Evolutionary conservation across 2,888 invertebrate species (phyloP), one percentile per base, ranked within the genome.

Genomic region (Aricia artaxerxes): DNA sequence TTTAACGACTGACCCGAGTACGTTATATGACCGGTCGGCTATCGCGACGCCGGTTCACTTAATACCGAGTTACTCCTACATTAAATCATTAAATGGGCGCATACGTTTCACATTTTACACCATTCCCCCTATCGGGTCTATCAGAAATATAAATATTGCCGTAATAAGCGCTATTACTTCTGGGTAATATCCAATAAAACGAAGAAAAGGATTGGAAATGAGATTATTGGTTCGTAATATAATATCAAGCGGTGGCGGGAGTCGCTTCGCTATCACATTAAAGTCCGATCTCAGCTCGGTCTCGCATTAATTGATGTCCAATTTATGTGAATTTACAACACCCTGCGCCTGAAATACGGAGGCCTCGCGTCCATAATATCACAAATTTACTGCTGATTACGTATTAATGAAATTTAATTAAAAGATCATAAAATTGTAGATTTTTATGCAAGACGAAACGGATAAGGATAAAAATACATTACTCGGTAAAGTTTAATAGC

Each of bases 211-310:
- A 86, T 88, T 88, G 88, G 85, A 86, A 88, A 87, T 85, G 85
- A 86, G 88, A 89, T 90, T 90, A 91, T 90, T 88, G 86, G 85
- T 88, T 87, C 85, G 86, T 86, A 89, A 88, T 89, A 86, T 88
- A 87, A 89, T 88, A 88, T 87, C 83, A 86, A 81, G 84, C 80
- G 81, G 83, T 82, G 83, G 86, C 87, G 86, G 87, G 83, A 91
- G 88, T 88, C 87, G 86, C 83, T 88, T 88, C 79, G 85, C 87
- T 88, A 89, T 90, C 88, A 88, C 88, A 89, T 91, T 90, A 91
- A 89, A 83, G 89, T 90, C 78, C 78, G 86, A 86, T 84, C 87
- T 87, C 85, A 86, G 84, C 82, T 82, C 81, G 81, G 86, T 84
- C 84, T 86, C 84, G 84, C 84, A 88, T 90, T 90, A 90, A 90